A percentile compares a stretch with the other conserved stretches of the same genome.
Evolutionary conservation across 2,888 invertebrate genomes (phyloP).

Genomic region (Drosophila barbarae): DNA sequence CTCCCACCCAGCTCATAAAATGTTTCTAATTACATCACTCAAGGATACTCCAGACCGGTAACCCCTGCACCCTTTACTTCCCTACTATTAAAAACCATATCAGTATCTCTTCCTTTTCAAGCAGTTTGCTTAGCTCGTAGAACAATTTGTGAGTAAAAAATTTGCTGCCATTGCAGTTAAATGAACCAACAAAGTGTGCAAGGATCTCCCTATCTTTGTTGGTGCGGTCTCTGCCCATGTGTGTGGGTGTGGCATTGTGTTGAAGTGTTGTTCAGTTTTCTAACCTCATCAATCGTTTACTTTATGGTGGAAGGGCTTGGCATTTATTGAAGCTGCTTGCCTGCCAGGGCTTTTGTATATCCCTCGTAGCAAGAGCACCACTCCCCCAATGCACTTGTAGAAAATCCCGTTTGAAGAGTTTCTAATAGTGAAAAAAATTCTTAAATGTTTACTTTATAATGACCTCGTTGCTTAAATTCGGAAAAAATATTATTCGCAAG

Average conservation of each 20-base stretch:
- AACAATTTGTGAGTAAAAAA: constrained; percentile 42
- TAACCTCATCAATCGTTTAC: constrained; percentile 70
- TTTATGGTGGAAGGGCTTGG: constrained; percentile 50
- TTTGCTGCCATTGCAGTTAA: constrained; percentile 46
- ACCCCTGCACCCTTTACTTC: neutral
- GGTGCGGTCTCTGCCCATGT: neutral
- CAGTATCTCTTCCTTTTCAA: constrained; percentile 29
- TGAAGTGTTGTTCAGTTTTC: constrained; percentile 52
- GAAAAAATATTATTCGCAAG: no score
- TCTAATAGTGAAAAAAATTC: neutral
- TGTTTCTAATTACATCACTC: constrained; percentile 18
- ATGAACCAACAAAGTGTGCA: constrained; percentile 46
- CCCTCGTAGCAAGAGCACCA: constrained; percentile 9
- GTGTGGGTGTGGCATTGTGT: constrained; percentile 38
- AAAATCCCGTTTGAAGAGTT: neutral
- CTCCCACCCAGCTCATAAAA: neutral
- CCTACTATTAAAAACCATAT: constrained; percentile 13
- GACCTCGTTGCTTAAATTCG: no score
- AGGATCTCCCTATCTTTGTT: constrained; percentile 12
- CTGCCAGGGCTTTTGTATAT: constrained; percentile 24
- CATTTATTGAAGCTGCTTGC: constrained; percentile 42
- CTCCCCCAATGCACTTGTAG: neutral
- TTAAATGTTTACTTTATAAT: neutral
- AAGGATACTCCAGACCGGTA: neutral
- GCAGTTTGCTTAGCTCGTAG: constrained; percentile 35